Evolutionary conservation across 2,797 vertebrate genomes (phyloP), one percentile per base, ranked within the genome.

Genomic region (Amazona ochrocephala): DNA sequence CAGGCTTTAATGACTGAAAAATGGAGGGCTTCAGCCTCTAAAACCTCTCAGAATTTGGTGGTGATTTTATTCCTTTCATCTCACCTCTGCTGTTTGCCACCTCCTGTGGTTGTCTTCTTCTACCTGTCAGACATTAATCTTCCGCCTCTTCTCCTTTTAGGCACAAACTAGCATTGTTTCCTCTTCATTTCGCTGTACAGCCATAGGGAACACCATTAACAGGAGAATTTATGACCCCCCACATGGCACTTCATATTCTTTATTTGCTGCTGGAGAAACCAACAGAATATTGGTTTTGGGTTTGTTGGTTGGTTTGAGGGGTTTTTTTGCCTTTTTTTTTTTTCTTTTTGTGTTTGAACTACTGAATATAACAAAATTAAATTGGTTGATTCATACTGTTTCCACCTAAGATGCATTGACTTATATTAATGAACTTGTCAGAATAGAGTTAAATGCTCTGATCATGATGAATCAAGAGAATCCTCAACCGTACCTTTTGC

Each of bases 371-470:
- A 37, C 72, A 80, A 48, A 42, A 56, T 21, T 3, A 45, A 68
- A 64, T 24, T 1, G 1, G 6, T 87, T 80, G n/a, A 80, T 75
- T 88, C 32, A 30, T 70, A 66, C 10, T 7, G 48, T 64, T 81
- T 83, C n/a, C 23, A 84, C 9, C 24, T 7, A 70, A 73, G 34
- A 72, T 62, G 7, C 18, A 22, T 60, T 83, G 60, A 58, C 24
- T 90, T 67, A 73, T 88, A 84, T 82, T 65, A 85, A 72, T 74
- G 50, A 7, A 45, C 32, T 87, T 85, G 67, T 89, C 88, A 92
- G 60, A 82, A 74, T 5, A 89, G 42, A 87, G 84, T 86, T 80
- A 90, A 60, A 75, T 76, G 29, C 68, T 72, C 50, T 64, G 27
- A 6, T 76, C 16, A 12, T 9, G 8, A 47, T 58, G 48, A 93